Evolutionary conservation across 2,113 vertebrate species (phyloP).

Genomic region (Protobothrops flavoviridis): DNA sequence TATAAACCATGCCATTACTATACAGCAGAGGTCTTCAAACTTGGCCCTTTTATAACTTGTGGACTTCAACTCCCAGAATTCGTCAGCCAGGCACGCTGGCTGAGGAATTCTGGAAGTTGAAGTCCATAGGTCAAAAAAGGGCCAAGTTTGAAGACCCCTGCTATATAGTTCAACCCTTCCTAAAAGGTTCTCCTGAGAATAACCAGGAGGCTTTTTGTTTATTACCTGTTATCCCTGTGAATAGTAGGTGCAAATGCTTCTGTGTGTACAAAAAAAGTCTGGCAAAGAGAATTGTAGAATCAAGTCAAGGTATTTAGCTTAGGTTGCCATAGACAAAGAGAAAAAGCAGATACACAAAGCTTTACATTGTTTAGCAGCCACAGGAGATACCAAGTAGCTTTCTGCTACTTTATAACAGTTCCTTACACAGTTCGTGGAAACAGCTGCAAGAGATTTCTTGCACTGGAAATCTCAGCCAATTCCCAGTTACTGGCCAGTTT

Average conservation of each 20-base stretch:
- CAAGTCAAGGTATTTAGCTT: constrained; percentile 5
- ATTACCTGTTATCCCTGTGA: background rate
- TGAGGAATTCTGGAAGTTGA: too few relatives aligned
- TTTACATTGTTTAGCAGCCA: background rate
- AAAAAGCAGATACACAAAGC: constrained; percentile 1
- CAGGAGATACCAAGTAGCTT: background rate
- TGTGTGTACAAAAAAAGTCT: background rate
- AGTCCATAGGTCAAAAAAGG: too few relatives aligned
- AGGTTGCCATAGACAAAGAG: background rate
- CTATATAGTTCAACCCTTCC: background rate
- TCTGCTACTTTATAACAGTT: constrained; percentile 1
- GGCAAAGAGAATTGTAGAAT: background rate
- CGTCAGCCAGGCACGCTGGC: too few relatives aligned
- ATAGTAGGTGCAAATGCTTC: background rate
- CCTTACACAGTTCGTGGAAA: background rate
- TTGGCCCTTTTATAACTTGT: too few relatives aligned
- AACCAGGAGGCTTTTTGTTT: background rate
- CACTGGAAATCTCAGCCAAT: background rate
- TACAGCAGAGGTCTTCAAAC: too few relatives aligned
- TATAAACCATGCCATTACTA: background rate
- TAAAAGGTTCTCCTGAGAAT: background rate
- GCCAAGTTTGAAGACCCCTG: too few relatives aligned
- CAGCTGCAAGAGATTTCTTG: background rate
- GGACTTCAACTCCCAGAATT: too few relatives aligned
- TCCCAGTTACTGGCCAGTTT: background rate